phyloP scores from a whole-genome alignment of 2,888 invertebrate species.

The Eupithecia abbreviata region DNA sequence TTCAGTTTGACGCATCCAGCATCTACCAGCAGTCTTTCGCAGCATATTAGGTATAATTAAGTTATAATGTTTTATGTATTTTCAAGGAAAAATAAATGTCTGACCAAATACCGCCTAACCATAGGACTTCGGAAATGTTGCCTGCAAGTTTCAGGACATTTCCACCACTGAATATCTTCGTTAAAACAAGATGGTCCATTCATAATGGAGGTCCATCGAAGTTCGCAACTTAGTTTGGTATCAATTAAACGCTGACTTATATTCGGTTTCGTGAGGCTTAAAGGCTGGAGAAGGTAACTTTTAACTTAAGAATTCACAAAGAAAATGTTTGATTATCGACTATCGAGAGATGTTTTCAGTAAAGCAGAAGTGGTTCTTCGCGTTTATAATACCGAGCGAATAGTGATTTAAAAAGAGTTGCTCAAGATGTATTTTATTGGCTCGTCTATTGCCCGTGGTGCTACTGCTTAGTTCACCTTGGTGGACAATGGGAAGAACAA shows the following conservation, averaged over 20 bases:
- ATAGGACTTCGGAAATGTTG: slow-evolving; percentile 25
- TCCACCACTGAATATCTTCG: slow-evolving; percentile 66
- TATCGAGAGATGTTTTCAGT: too few relatives aligned
- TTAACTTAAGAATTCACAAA: neutral
- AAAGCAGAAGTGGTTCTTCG: too few relatives aligned
- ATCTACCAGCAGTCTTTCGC: too few relatives aligned
- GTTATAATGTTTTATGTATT: neutral
- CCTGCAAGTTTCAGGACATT: slow-evolving; percentile 36
- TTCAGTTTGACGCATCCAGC: too few relatives aligned
- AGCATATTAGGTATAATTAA: too few relatives aligned
- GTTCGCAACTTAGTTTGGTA: slow-evolving; percentile 63
- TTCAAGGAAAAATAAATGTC: neutral
- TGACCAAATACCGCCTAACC: neutral
- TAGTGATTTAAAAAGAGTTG: too few relatives aligned
- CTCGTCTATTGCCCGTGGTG: too few relatives aligned
- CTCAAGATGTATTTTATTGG: too few relatives aligned
- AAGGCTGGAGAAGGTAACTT: slow-evolving; percentile 33
- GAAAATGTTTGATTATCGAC: too few relatives aligned
- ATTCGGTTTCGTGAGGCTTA: slow-evolving; percentile 35
- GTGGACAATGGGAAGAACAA: too few relatives aligned
- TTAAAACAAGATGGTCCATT: slow-evolving; percentile 66
- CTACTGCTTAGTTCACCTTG: too few relatives aligned
- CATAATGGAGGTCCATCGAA: slow-evolving; percentile 65
- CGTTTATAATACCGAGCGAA: too few relatives aligned
- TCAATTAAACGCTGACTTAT: slow-evolving; percentile 71